Percentiles rank a stretch among this genome's conserved stretches.
These are phyloP conservation scores for Heliconius sara DNA, from an alignment of 2,888 invertebrate genomes.

Conservation along the genomic window DNA sequence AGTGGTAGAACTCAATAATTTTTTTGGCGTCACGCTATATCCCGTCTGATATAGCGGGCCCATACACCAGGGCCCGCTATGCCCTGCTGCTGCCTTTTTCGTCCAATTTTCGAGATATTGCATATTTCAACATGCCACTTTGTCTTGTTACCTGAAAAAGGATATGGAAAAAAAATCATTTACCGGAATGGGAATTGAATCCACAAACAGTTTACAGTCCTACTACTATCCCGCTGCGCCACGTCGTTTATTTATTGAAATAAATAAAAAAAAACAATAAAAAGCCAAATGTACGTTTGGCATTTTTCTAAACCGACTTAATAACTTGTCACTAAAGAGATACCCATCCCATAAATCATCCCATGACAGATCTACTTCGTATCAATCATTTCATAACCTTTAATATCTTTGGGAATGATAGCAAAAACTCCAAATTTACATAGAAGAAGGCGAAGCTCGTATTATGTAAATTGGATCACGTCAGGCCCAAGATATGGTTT, in stretches of 20 bases:
- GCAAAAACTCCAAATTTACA: constrained; percentile 57
- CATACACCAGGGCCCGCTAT: too few species aligned
- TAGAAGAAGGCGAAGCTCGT: constrained; percentile 60
- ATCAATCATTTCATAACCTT: constrained; percentile 70
- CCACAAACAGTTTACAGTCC: too few species aligned
- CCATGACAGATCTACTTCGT: constrained; percentile 56
- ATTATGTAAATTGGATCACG: constrained; percentile 78
- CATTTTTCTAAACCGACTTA: constrained; percentile 1
- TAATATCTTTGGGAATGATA: constrained; percentile 59
- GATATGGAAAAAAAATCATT: too few species aligned
- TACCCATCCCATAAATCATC: constrained; percentile 66
- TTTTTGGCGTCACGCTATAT: not conserved
- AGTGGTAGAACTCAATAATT: not conserved
- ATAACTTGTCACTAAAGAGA: constrained; percentile 29
- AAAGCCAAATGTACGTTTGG: not conserved
- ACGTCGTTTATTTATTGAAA: not conserved
- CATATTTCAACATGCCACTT: too few species aligned
- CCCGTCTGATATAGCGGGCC: not conserved
- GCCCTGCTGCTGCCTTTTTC: too few species aligned
- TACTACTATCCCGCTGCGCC: too few species aligned
- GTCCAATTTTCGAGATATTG: too few species aligned
- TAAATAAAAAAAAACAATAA: not conserved
- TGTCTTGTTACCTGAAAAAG: too few species aligned
- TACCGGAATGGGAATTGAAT: too few species aligned
- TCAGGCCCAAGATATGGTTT: constrained; percentile 60